A percentile compares a stretch with the other conserved stretches of the same genome.
Evolutionary conservation across 2,888 invertebrate genomes (phyloP).

Genomic region (Stenoptilia bipunctidactyla): DNA sequence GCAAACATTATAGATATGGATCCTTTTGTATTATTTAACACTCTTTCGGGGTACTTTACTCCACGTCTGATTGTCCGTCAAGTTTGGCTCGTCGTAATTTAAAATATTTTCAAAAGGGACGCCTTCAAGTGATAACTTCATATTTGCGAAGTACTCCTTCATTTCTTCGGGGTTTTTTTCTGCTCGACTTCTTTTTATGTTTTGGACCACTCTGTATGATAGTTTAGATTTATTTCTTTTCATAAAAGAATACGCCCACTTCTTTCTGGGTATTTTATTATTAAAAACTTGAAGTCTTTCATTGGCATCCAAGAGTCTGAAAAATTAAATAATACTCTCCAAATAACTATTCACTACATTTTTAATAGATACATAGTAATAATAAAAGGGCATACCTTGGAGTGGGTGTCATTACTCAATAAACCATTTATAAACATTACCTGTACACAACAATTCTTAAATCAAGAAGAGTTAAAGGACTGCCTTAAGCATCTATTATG

Average conservation of each 20-base stretch:
- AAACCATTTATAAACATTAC: no score
- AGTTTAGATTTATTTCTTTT: constrained; percentile 10
- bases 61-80: constrained; percentile 14
- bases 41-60: constrained; percentile 7
- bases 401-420: no score
- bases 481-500: constrained; percentile 7
- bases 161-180: constrained; percentile 9
- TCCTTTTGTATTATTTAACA: constrained; percentile 14
- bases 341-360: no score
- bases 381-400: no score
- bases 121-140: not conserved
- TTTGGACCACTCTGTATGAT: no score
- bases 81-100: constrained; percentile 16
- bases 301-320: no score
- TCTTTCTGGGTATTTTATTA: constrained; percentile 12
- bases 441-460: constrained; percentile 11
- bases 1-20: constrained; percentile 15
- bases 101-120: not conserved
- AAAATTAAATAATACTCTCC: no score
- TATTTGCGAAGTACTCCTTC: constrained; percentile 2
- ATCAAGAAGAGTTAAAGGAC: constrained; percentile 11
- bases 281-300: constrained; percentile 12
- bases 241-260: constrained; percentile 13
- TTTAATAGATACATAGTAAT: no score
- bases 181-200: constrained; percentile 9